Base-by-base conservation (phyloP, 2,797 vertebrate genomes). In the Saxicola maurus region DNA sequence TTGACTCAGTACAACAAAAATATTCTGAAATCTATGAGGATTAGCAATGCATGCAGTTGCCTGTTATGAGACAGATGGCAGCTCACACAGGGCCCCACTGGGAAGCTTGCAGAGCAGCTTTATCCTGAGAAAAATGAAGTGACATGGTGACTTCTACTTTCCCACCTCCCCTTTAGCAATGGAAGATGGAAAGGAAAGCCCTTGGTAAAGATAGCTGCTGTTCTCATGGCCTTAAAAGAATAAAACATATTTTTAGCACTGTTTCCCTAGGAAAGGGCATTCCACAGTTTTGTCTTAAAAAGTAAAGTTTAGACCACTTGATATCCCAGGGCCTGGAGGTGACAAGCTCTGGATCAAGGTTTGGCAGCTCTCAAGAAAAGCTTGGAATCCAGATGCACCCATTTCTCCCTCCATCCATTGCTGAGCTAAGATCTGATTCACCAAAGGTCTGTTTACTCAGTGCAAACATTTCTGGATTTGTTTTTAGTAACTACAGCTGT, bases 1-100 rank as follows among this genome's bases (percentile, higher is more conserved):
- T 69, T 91, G 87, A 92, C 87, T 79, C 62, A 21, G 35, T 85
- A 75, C 78, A 89, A 86, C 71, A 93, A 92, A 93, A 94, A 93
- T 88, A 92, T 72, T 87, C 85, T 90, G 78, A 95, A 84, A 86
- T 89, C 75, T 90, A 7, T 56, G 67, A 77, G 76, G 91, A 94
- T 95, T 91, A 94, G 74, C 31, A 91, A 77, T 61, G 62, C 65
- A 46, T 57, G 68, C 48, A 73, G 49, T 68, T 76, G 76, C 76
- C 61, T 75, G 57, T 78, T 92, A 72, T 7, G 69, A 86, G 87
- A 83, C 33, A 73, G 89, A 85, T 19, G 87, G 79, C 76, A 92
- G 69, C 55, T 87, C 33, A 19, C 51, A 55, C 25, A 85, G 79
- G 28, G 61, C 49, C 83, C 55, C 38, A 3, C 74, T 64, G 69